phyloP scores from a whole-genome alignment of 2,797 vertebrate genomes.

The Cryptoblepharus egeriae region DNA sequence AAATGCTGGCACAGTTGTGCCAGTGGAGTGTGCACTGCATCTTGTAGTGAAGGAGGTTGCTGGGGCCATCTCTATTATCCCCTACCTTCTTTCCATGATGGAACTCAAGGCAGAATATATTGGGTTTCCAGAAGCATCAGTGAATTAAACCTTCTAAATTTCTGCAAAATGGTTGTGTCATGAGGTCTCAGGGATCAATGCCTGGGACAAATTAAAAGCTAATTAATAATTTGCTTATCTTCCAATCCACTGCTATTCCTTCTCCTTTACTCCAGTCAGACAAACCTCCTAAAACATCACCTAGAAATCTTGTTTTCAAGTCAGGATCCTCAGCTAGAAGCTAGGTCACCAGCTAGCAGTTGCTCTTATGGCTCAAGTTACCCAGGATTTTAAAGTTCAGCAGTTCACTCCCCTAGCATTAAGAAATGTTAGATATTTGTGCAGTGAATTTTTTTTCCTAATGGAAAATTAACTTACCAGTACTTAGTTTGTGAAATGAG shows the following conservation, averaged over 20 bases:
- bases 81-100: background rate
- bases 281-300: background rate
- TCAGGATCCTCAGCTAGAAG: background rate
- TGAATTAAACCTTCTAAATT: background rate
- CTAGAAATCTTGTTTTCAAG: background rate
- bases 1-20: too few species aligned
- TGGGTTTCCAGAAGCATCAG: background rate
- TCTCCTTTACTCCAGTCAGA: background rate
- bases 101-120: background rate
- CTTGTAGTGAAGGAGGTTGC: too few species aligned
- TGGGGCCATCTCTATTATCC: background rate
- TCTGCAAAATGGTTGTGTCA: background rate
- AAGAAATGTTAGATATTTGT: background rate
- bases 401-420: constrained; percentile 2
- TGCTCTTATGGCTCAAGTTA: constrained; percentile 10
- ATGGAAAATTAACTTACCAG: constrained; percentile 12
- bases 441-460: background rate
- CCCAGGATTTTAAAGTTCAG: constrained; percentile 2
- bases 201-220: background rate
- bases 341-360: constrained; percentile 11
- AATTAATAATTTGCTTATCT: background rate
- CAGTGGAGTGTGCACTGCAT: too few species aligned
- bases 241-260: background rate
- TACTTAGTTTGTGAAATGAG: constrained; percentile 7
- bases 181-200: background rate